Conservation (phyloP, 2,888 invertebrate genomes). For the Brachypterus glaber region DNA sequence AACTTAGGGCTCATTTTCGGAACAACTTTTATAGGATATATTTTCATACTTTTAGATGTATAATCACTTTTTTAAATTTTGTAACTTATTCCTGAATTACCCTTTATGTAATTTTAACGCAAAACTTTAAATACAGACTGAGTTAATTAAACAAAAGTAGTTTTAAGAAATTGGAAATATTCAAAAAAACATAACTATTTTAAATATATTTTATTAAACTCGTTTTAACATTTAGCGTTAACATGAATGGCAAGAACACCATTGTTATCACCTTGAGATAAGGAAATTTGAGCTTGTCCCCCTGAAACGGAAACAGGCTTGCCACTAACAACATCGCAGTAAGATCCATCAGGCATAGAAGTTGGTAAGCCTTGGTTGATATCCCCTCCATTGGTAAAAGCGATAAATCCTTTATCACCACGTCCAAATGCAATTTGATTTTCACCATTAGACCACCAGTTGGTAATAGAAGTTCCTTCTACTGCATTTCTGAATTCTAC, state of each 20-base stretch:
- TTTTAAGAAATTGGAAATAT: no score
- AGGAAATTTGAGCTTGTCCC: constrained; percentile 48
- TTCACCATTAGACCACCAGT: constrained; percentile 74
- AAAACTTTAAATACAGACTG: no score
- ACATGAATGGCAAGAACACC: constrained; percentile 62
- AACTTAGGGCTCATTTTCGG: no score
- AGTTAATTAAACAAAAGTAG: no score
- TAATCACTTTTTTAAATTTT: no score
- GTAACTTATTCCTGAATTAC: no score
- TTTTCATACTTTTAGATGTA: no score
- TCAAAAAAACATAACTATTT: no score
- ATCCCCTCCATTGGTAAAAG: constrained; percentile 58
- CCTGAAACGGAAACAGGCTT: constrained; percentile 50
- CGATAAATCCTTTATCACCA: constrained; percentile 58
- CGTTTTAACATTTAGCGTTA: constrained; percentile 19
- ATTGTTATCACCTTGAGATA: constrained; percentile 48
- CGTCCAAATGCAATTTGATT: constrained; percentile 80
- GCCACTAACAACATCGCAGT: constrained; percentile 82
- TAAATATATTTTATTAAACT: no score
- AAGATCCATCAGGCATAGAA: constrained; percentile 62
- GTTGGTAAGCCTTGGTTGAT: constrained; percentile 53
- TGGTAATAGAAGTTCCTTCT: constrained; percentile 45
- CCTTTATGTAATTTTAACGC: no score
- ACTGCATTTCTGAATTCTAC: constrained; percentile 63
- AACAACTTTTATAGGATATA: no score